Percentiles rank a stretch among this genome's conserved stretches.
phyloP scores from a whole-genome alignment of 2,113 vertebrate species.

The cattle (Bos taurus) region DNA sequence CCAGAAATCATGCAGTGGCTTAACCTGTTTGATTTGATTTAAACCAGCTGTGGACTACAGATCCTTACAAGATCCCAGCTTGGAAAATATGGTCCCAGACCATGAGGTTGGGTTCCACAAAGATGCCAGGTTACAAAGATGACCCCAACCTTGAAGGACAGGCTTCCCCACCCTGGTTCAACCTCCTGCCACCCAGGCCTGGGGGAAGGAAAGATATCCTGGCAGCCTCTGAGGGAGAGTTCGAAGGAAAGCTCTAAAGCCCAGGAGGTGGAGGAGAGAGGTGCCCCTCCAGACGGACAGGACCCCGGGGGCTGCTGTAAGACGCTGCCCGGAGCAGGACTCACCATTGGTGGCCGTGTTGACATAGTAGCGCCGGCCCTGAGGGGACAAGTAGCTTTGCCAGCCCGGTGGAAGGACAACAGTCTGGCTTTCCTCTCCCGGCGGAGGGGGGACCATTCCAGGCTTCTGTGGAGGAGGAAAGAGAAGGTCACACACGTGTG shows the following conservation, averaged over 20 bases:
- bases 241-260: neutral
- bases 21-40: neutral
- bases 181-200: neutral
- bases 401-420: slow-evolving; percentile 91
- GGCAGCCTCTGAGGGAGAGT: neutral
- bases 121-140: neutral
- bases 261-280: neutral
- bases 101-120: neutral
- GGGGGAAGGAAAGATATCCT: no score
- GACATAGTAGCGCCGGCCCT: slow-evolving; percentile 95
- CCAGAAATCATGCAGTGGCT: neutral
- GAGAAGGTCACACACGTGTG: neutral
- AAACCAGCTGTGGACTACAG: neutral
- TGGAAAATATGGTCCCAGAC: neutral
- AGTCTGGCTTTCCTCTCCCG: slow-evolving; percentile 86
- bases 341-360: slow-evolving; percentile 96
- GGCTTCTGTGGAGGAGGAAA: slow-evolving; percentile 84
- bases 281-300: neutral
- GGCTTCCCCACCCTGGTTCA: neutral
- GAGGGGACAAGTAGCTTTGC: slow-evolving; percentile 96
- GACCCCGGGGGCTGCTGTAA: accelerated
- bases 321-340: neutral
- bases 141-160: neutral
- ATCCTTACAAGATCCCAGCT: neutral
- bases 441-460: slow-evolving; percentile 85